Evolutionary conservation across 1,140 invertebrate genomes (phyloP).

Genomic region (Bombus huntii): DNA sequence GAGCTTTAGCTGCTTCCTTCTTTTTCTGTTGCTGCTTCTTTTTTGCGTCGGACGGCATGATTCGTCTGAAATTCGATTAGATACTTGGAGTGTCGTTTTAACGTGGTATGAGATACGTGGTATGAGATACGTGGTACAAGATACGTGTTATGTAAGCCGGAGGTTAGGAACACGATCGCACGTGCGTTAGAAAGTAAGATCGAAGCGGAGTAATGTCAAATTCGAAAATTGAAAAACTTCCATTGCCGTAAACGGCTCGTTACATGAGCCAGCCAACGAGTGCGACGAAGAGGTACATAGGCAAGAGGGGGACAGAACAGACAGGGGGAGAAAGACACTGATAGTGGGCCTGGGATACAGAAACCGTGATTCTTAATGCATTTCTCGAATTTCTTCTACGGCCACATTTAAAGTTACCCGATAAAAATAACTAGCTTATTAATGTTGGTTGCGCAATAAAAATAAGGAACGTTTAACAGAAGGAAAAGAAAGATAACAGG

Average conservation of each 20-base stretch:
- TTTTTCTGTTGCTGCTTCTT: constrained; percentile 98
- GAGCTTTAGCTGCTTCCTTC: constrained; percentile 95
- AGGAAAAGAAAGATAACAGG: not conserved
- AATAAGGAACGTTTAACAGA: not conserved
- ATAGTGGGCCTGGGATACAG: not conserved
- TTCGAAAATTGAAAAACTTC: constrained; percentile 22
- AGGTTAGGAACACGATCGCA: constrained; percentile 49
- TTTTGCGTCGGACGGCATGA: constrained; percentile 98
- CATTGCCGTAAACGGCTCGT: constrained; percentile 40
- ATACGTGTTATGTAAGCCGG: constrained; percentile 51
- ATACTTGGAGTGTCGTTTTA: not conserved
- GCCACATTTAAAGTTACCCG: not conserved
- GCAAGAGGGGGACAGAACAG: not conserved
- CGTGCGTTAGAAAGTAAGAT: not conserved
- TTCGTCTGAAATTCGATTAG: constrained; percentile 58
- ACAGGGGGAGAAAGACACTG: not conserved
- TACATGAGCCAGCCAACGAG: constrained; percentile 12
- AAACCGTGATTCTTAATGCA: not conserved
- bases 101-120: not conserved
- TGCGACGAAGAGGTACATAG: not conserved
- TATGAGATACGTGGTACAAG: not conserved
- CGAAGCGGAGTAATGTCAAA: not conserved
- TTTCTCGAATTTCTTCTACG: not conserved
- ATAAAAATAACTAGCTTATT: not conserved
- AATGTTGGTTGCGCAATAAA: not conserved